A percentile compares a stretch with the other conserved stretches of the same genome.
Evolutionary conservation across 2,888 invertebrate genomes (phyloP).

Genomic region (Drosophila setosimentum): DNA sequence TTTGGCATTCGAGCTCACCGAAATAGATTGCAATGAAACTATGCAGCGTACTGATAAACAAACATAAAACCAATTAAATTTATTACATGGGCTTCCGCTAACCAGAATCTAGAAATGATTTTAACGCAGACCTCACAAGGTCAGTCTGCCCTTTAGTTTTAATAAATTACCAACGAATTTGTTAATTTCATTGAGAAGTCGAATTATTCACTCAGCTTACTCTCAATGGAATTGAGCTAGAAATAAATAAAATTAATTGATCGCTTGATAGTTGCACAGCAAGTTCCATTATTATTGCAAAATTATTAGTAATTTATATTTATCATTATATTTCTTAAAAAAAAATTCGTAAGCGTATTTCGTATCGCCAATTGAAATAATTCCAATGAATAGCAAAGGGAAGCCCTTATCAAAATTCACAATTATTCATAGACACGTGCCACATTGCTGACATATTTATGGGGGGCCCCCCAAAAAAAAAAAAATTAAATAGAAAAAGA

Average conservation of each 20-base stretch:
- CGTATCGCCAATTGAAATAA: not conserved
- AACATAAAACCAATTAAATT: not conserved
- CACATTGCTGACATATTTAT: conserved; percentile 22
- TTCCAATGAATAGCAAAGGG: conserved; percentile 10
- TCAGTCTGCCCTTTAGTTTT: not conserved
- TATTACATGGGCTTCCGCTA: not conserved
- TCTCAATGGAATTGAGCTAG: not conserved
- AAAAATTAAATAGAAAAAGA: not conserved
- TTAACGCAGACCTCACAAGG: not conserved
- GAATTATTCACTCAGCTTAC: not conserved
- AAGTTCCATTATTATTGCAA: no score
- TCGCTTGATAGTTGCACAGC: not conserved
- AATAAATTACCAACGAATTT: not conserved
- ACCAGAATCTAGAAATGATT: not conserved
- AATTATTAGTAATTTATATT: not conserved
- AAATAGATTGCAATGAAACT: conserved; percentile 43
- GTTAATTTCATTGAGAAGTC: not conserved
- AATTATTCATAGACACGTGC: conserved; percentile 40
- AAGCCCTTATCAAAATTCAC: conserved; percentile 42
- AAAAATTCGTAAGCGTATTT: not conserved
- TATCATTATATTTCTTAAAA: not conserved
- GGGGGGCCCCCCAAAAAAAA: not conserved
- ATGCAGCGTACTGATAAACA: conserved; percentile 35
- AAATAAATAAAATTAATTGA: not conserved
- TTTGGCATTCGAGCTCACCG: conserved; percentile 29